Percentiles rank a stretch among this genome's conserved stretches.
These are phyloP conservation scores for Melanotaenia duboulayi DNA, from an alignment of 2,113 vertebrate species.

Conservation along the genomic window DNA sequence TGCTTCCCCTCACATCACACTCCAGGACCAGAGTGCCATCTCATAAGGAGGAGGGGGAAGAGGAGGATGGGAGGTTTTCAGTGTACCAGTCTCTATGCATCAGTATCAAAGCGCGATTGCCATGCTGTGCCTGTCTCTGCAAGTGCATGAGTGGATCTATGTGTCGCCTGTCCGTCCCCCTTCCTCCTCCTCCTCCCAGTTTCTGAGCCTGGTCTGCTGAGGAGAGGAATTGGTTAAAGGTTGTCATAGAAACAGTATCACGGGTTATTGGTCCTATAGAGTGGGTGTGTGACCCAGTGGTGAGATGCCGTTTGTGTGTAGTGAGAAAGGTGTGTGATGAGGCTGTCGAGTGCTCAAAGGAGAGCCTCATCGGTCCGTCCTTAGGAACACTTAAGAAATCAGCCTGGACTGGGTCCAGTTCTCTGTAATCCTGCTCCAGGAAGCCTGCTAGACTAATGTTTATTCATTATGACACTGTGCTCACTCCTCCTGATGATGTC, in stretches of 20 bases:
- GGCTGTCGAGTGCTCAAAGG: not conserved
- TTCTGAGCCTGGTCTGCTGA: constrained; percentile 39
- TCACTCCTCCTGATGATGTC: constrained; percentile 8
- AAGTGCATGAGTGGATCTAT: constrained; percentile 37
- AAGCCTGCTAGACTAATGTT: constrained; percentile 38
- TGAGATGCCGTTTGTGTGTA: constrained; percentile 18
- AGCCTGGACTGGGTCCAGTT: constrained; percentile 30
- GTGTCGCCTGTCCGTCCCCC: not conserved
- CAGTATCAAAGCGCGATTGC: constrained; percentile 61
- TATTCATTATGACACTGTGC: constrained; percentile 29
- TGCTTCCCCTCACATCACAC: constrained; percentile 32
- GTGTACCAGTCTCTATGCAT: constrained; percentile 71
- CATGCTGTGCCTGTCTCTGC: constrained; percentile 41
- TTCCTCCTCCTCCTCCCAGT: constrained; percentile 25
- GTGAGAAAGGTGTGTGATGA: constrained; percentile 29
- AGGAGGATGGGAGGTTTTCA: constrained; percentile 62
- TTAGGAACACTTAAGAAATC: constrained; percentile 5
- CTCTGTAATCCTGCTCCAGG: constrained; percentile 37
- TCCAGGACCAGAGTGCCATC: constrained; percentile 34
- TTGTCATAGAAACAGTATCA: constrained; percentile 75
- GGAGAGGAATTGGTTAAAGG: constrained; percentile 62
- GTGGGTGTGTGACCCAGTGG: constrained; percentile 46
- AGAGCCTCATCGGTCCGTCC: not conserved
- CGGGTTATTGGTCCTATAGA: constrained; percentile 55
- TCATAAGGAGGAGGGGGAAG: constrained; percentile 38